Base-by-base conservation (phyloP, 2,888 invertebrate genomes). In the Euzophera pinguis region DNA sequence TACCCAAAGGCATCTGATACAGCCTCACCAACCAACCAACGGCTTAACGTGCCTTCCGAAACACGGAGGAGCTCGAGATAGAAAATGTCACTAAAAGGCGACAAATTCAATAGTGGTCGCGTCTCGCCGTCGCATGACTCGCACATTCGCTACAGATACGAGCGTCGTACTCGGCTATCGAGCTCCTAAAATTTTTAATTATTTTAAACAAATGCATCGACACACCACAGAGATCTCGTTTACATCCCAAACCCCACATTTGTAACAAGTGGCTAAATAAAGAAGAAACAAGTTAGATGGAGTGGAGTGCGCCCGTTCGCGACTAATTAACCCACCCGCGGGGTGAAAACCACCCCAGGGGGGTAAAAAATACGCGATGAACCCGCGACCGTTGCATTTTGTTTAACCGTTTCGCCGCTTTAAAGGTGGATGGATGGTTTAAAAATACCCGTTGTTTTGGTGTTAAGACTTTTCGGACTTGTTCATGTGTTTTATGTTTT, bases 211-310 rank as follows among this genome's bases (percentile, higher is more conserved):
- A 12, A 27, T 17, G 14, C 13, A 43, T 43, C 43, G 43, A 43
- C 29, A 50, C 14, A 10, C n/a, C 50, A 29, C 39, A 73, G 74
- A 73, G 70, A 35, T 16, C 43, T 41, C 43, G 37, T 34, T 55
- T 50, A 43, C 53, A 47, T 52, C 38, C 69, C 64, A 62, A 63
- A 60, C 68, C 69, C 78, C 78, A 85, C 87, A 85, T 89, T 85
- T 84, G 86, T 88, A 87, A 81, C 84, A 85, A 88, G 87, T 81
- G 83, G 76, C 81, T 81, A 87, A 89, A 89, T 88, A 89, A 88
- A 88, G 88, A 88, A 85, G 80, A 87, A 86, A 83, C 84, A 84
- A 89, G 86, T 84, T 86, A 82, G 88, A 85, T 86, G 81, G 86
- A 86, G 85, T 80, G 80, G 79, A 78, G 82, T 80, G 74, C 83